phyloP scores from a whole-genome alignment of 2,797 vertebrate genomes.

The Diceros bicornis region DNA sequence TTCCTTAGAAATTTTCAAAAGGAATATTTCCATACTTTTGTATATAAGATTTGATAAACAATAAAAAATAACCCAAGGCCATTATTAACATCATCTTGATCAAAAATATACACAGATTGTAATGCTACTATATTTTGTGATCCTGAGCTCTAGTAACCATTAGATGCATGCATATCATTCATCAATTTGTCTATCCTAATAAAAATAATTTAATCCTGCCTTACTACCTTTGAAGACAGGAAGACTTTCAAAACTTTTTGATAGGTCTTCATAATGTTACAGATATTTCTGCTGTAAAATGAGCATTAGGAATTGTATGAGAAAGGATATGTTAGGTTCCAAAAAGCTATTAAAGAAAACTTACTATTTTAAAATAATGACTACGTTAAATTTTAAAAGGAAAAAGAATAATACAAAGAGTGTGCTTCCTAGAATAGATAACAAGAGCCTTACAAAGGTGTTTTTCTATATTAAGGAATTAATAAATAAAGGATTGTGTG shows the following conservation, averaged over 20 bases:
- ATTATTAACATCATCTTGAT: slow-evolving; percentile 82
- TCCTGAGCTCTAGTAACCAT: slow-evolving; percentile 84
- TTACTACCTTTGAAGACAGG: slow-evolving; percentile 77
- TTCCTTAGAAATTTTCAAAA: slow-evolving; percentile 77
- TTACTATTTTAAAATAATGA: slow-evolving; percentile 76
- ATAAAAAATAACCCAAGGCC: slow-evolving; percentile 84
- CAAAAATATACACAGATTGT: slow-evolving; percentile 78
- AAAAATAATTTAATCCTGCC: slow-evolving; percentile 82
- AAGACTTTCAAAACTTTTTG: slow-evolving; percentile 86
- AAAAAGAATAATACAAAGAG: slow-evolving; percentile 75
- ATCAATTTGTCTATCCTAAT: slow-evolving; percentile 77
- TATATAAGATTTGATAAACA: slow-evolving; percentile 85
- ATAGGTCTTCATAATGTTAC: slow-evolving; percentile 82
- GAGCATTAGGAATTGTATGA: slow-evolving; percentile 65
- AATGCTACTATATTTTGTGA: slow-evolving; percentile 79
- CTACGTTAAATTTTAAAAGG: slow-evolving; percentile 70
- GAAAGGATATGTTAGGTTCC: slow-evolving; percentile 80
- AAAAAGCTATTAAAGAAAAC: slow-evolving; percentile 81
- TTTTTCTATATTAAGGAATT: slow-evolving; percentile 81
- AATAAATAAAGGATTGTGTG: slow-evolving; percentile 82
- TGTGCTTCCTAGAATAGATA: slow-evolving; percentile 80
- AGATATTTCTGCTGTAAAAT: slow-evolving; percentile 78
- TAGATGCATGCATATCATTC: slow-evolving; percentile 85
- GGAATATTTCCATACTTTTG: slow-evolving; percentile 78
- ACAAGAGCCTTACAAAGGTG: slow-evolving; percentile 75